These are phyloP conservation scores for Lordiphosa fenestrarum DNA, from an alignment of 2,888 invertebrate genomes.

Conservation along the genomic window DNA sequence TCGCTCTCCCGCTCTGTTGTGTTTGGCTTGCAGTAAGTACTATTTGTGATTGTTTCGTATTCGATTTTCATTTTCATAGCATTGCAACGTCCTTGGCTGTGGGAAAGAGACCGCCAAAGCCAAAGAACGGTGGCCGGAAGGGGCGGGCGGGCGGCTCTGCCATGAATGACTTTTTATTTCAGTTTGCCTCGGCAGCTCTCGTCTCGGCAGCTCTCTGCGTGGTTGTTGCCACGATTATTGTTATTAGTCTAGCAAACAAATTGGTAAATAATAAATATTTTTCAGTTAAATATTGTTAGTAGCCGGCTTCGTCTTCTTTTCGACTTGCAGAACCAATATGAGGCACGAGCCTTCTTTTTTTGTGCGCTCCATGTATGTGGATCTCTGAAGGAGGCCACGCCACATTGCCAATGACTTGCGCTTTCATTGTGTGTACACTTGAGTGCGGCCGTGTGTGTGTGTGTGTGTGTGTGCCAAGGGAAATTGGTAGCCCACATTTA, in stretches of 20 bases:
- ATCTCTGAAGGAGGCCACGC: constrained; percentile 61
- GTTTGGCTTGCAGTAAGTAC: constrained; percentile 39
- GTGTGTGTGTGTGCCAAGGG: constrained; percentile 57
- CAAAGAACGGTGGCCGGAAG: constrained; percentile 9
- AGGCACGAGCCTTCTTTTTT: constrained; percentile 48
- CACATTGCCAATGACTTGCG: constrained; percentile 73
- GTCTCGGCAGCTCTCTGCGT: constrained; percentile 20
- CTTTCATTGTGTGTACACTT: constrained; percentile 64
- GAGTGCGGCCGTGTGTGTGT: constrained; percentile 13
- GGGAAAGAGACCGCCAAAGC: constrained; percentile 12
- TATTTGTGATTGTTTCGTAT: constrained; percentile 71
- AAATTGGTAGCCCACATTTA: constrained; percentile 75
- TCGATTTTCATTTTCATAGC: constrained; percentile 68
- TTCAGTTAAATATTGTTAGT: constrained; percentile 77
- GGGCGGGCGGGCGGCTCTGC: constrained; percentile 16
- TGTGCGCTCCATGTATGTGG: constrained; percentile 51
- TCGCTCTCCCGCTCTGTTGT: background rate
- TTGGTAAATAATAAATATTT: constrained; percentile 79
- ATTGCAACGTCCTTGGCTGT: constrained; percentile 64
- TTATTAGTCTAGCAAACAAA: constrained; percentile 78
- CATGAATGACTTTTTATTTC: constrained; percentile 40
- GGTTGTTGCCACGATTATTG: constrained; percentile 71
- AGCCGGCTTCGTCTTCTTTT: constrained; percentile 69
- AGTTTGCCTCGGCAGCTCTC: background rate
- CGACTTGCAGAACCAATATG: constrained; percentile 44